Base-by-base conservation (phyloP, 2,888 invertebrate genomes). In the Hipparchia semele region DNA sequence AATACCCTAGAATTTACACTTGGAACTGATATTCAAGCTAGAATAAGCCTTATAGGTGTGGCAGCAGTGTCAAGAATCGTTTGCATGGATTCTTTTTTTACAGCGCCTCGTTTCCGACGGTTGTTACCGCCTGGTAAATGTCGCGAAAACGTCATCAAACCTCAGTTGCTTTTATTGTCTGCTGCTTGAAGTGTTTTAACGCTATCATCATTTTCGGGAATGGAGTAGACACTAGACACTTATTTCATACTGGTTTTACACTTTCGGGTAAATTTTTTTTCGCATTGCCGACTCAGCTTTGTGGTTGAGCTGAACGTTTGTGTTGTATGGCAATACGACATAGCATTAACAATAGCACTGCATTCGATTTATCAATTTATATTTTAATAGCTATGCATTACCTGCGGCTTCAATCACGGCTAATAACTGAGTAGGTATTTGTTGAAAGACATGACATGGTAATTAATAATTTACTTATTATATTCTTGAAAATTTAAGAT, bases 111-210 rank as follows among this genome's bases (percentile, higher is more conserved):
- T 49, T 70, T 65, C 66, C 69, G 60, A 58, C 62, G 69, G 68
- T 60, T 66, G 49, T 71, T 58, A 9, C 59, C 71, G 73, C 71
- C 70, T 76, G 73, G 71, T 68, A 68, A 75, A 73, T 71, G 76
- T 76, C 74, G 72, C 71, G 74, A 76, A 72, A 76, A 73, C 51
- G 74, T 76, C 75, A 71, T 73, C 76, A 76, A 73, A 73, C 54
- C 71, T 49, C 71, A 60, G 71, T 71, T 71, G 69, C 74, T 74
- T 74, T 76, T 76, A 74, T 74, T 73, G 71, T 75, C 23, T 71
- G 74, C n/a, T 61, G 72, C 64, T 68, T 70, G 13, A 72, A 74
- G 71, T 73, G 72, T 72, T 76, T 76, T 76, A 72, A 72, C 53
- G 72, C 70, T 62, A 73, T 33, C 56, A 54, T 60, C 51, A 71